A percentile compares a stretch with the other conserved stretches of the same genome.
Evolutionary conservation across 2,113 vertebrate genomes (phyloP).

Genomic region (Podarcis cretensis): DNA sequence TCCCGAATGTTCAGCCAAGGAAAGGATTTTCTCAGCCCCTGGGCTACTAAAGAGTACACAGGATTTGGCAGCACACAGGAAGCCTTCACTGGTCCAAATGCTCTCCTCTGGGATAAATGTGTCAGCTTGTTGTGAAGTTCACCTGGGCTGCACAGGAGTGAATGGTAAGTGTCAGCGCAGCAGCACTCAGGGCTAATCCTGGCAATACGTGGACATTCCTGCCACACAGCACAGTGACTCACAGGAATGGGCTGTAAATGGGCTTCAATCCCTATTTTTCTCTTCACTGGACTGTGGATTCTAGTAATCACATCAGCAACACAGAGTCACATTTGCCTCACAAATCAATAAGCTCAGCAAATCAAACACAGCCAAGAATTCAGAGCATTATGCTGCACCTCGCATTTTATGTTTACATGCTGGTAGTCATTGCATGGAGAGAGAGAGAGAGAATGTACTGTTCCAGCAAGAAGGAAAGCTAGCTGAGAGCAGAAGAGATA

Average conservation of each 20-base stretch:
- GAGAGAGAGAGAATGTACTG: conserved; percentile 19
- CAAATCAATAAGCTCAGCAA: not conserved
- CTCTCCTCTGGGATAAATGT: not conserved
- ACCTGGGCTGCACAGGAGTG: not conserved
- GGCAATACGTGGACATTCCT: not conserved
- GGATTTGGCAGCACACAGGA: not conserved
- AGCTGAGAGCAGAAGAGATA: conserved; percentile 7
- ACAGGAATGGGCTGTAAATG: not conserved
- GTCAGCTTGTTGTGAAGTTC: not conserved
- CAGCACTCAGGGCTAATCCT: not conserved
- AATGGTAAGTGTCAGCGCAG: not conserved
- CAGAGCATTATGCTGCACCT: not conserved
- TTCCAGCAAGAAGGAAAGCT: not conserved
- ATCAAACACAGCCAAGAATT: not conserved
- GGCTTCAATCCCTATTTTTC: not conserved
- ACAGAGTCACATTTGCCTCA: not conserved
- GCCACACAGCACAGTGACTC: not conserved
- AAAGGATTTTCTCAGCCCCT: not conserved
- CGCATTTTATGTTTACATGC: conserved; percentile 11
- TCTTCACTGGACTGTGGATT: not conserved
- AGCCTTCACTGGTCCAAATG: not conserved
- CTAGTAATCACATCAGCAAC: not conserved
- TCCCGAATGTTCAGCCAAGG: not conserved
- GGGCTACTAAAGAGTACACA: not conserved
- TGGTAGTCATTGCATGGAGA: not conserved